phyloP scores from a whole-genome alignment of 2,797 vertebrate genomes.

The Tokudaia muenninki region DNA sequence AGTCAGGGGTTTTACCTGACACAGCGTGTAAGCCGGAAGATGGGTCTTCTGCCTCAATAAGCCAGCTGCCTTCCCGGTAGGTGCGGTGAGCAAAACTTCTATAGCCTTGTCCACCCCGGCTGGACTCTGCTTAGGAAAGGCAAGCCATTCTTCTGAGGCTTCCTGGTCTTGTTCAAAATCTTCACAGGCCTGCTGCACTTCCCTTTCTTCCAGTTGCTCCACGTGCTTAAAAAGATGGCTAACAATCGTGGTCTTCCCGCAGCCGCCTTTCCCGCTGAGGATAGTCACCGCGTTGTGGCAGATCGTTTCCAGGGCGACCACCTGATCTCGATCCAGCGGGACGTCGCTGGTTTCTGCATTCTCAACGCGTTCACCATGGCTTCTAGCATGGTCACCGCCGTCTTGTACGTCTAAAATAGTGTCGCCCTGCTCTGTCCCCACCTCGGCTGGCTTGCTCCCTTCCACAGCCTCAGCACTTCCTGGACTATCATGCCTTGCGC shows the following conservation, averaged over 20 bases:
- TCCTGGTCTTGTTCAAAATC: constrained; percentile 88
- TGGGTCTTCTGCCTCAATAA: constrained; percentile 89
- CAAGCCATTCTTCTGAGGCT: constrained; percentile 86
- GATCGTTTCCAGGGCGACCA: constrained; percentile 89
- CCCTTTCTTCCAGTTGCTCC: constrained; percentile 84
- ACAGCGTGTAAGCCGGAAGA: constrained; percentile 90
- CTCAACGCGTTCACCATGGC: background rate
- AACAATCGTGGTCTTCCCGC: constrained; percentile 93
- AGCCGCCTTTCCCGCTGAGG: constrained; percentile 93
- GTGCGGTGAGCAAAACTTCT: constrained; percentile 91
- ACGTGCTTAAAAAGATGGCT: constrained; percentile 89
- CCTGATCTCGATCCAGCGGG: constrained; percentile 89
- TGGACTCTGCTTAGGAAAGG: constrained; percentile 44
- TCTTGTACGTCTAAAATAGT: background rate
- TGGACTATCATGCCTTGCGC: background rate
- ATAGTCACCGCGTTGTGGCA: constrained; percentile 91
- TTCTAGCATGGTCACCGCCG: background rate
- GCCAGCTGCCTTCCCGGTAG: constrained; percentile 91
- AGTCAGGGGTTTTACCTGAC: constrained; percentile 88
- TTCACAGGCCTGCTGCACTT: constrained; percentile 86
- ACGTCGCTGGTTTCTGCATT: constrained; percentile 21
- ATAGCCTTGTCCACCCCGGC: constrained; percentile 47
- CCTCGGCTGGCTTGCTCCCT: background rate
- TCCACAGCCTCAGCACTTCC: background rate
- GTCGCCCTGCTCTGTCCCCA: constrained; percentile 4